Base-by-base conservation (phyloP, 2,888 invertebrate species). In the Ennomos erosarius region DNA sequence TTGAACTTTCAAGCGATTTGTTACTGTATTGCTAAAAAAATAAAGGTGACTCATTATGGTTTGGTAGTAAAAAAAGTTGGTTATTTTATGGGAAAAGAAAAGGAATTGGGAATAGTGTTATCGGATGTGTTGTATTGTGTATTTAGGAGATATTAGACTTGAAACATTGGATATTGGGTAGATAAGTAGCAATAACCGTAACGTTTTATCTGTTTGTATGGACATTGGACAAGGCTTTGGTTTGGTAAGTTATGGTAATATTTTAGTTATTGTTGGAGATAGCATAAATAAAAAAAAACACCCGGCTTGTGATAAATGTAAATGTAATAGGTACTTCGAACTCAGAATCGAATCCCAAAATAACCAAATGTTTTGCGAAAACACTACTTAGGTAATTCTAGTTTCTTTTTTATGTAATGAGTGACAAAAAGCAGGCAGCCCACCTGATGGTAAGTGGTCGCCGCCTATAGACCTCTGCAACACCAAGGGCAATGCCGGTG, bases 81-180 rank as follows among this genome's bases (percentile, higher is more conserved):
- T 59, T 45, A 53, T 59, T 46, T 50, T 69, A 67, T 78, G 74
- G 71, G 76, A 74, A 76, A 70, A 71, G 63, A 68, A 65, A 69
- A 66, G 69, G 65, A 69, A 73, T 71, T 67, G 66, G 69, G 64
- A 65, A 61, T 67, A 73, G 73, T 75, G 76, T 75, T 73, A 73
- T 70, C 58, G 65, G 66, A 67, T 62, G 66, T 64, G 69, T 68
- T 67, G 68, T 71, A 73, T 76, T 78, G 74, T 76, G 74, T 75
- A 67, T 71, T 72, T 70, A 71, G 71, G 65, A 73, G 70, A 68
- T 69, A 76, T 75, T 69, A 69, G 55, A 64, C 65, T 67, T 67
- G 65, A 70, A 68, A 66, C 61, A 75, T 63, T 55, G 58, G 56
- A 42, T 49, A 13, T 51, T 56, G 50, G 56, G 51, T 45, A 54